Evolutionary conservation across 1,140 invertebrate species (phyloP).

Genomic region (Drosophila ironensis): DNA sequence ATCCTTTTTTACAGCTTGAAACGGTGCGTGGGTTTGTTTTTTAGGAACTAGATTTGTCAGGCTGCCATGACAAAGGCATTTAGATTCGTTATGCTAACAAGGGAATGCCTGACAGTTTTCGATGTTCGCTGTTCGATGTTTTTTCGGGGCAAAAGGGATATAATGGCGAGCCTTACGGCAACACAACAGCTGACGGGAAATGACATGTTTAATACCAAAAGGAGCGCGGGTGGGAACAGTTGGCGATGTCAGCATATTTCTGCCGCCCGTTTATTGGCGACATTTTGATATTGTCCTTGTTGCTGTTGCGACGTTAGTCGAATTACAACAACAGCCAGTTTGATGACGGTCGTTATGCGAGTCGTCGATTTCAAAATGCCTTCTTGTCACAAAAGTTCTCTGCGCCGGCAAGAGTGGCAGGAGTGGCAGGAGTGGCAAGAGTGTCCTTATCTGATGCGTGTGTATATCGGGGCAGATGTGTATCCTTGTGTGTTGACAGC

Average conservation of each 20-base stretch:
- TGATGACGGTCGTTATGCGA: conserved; percentile 74
- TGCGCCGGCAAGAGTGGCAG: background rate
- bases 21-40: too few relatives aligned
- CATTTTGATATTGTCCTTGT: conserved; percentile 44
- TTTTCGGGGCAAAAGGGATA: background rate
- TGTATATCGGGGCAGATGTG: conserved; percentile 48
- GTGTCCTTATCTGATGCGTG: conserved; percentile 23
- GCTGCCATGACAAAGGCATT: conserved; percentile 34
- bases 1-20: conserved; percentile 15
- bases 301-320: conserved; percentile 14
- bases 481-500: conserved; percentile 55
- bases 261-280: conserved; percentile 66
- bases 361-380: conserved; percentile 71
- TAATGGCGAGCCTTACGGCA: background rate
- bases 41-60: conserved; percentile 31
- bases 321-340: conserved; percentile 56
- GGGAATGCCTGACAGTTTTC: conserved; percentile 26
- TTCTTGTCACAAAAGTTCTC: conserved; percentile 42
- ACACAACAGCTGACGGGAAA: conserved; percentile 31
- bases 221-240: conserved; percentile 52
- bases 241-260: conserved; percentile 73
- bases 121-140: conserved; percentile 13
- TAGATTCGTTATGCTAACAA: conserved; percentile 45
- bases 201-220: conserved; percentile 70
- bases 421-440: conserved; percentile 4